A percentile compares a stretch with the other conserved stretches of the same genome.
These are phyloP conservation scores for Phthorimaea operculella DNA, from an alignment of 1,140 invertebrate genomes.

Conservation along the genomic window DNA sequence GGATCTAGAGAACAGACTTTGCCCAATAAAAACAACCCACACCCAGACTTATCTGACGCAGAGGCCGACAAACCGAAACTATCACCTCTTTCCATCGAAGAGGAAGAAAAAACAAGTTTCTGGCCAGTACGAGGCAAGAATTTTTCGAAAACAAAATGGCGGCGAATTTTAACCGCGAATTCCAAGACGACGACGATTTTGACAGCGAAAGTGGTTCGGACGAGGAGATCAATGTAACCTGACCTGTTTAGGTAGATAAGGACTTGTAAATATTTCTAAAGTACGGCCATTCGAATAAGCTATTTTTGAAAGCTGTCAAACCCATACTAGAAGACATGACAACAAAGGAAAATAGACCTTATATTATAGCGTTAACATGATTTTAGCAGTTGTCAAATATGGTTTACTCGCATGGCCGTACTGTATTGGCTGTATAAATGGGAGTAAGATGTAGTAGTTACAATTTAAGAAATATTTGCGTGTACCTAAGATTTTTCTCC, in stretches of 20 bases:
- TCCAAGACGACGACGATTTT: slow-evolving; percentile 70
- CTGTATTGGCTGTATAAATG: too few relatives aligned
- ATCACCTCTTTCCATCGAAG: slow-evolving; percentile 65
- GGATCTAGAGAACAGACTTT: slow-evolving; percentile 94
- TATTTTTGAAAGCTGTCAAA: too few relatives aligned
- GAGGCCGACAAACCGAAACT: slow-evolving; percentile 79
- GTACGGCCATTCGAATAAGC: too few relatives aligned
- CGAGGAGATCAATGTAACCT: slow-evolving; percentile 86
- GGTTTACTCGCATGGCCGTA: too few relatives aligned
- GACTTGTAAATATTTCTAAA: slow-evolving; percentile 12
- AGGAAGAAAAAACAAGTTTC: slow-evolving; percentile 51
- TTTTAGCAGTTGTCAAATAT: too few relatives aligned
- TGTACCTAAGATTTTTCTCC: too few relatives aligned
- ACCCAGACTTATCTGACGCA: slow-evolving; percentile 94
- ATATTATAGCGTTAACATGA: too few relatives aligned
- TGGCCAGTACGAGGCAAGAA: slow-evolving; percentile 43
- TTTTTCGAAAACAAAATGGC: slow-evolving; percentile 52
- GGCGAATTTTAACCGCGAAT: slow-evolving; percentile 30
- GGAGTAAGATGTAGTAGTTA: too few relatives aligned
- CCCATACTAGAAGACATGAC: too few relatives aligned
- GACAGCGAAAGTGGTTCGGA: slow-evolving; percentile 80
- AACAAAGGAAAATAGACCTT: too few relatives aligned
- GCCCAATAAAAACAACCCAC: slow-evolving; percentile 96
- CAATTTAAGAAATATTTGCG: too few relatives aligned
- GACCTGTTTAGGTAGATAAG: slow-evolving; percentile 56